Percentiles rank a stretch among this genome's conserved stretches.
Conservation (phyloP, 2,113 vertebrate species). For the Balaeniceps rex region DNA sequence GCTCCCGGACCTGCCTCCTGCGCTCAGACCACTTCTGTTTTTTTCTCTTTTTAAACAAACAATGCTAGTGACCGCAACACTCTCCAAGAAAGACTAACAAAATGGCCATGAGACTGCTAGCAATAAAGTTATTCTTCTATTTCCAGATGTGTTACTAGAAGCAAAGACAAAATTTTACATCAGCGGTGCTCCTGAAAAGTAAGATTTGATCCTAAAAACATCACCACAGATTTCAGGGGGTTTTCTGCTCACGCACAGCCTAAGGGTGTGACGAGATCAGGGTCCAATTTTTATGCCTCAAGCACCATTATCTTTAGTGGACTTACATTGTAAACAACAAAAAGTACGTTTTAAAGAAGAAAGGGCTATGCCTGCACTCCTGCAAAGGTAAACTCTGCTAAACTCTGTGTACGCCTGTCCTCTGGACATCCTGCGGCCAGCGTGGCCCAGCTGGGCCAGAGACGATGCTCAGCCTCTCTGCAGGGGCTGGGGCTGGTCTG, state of each 20-base stretch:
- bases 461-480: neutral
- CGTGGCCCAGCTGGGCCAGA: accelerated
- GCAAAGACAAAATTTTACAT: neutral
- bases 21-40: neutral
- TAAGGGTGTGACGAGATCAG: neutral
- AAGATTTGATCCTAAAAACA: neutral
- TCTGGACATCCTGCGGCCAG: neutral
- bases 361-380: neutral
- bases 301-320: neutral
- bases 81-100: neutral
- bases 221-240: neutral
- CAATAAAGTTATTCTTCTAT: neutral
- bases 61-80: neutral
- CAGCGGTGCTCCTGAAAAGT: neutral
- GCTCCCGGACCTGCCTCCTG: neutral
- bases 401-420: neutral
- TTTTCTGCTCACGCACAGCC: neutral
- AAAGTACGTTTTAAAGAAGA: neutral
- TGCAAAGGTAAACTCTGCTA: neutral
- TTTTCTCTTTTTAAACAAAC: neutral
- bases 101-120: neutral
- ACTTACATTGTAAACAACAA: neutral
- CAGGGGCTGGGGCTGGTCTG: neutral
- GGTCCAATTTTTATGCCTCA: neutral
- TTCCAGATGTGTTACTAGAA: neutral